Conservation (phyloP, 2,113 vertebrate genomes). For the Saccopteryx bilineata region DNA sequence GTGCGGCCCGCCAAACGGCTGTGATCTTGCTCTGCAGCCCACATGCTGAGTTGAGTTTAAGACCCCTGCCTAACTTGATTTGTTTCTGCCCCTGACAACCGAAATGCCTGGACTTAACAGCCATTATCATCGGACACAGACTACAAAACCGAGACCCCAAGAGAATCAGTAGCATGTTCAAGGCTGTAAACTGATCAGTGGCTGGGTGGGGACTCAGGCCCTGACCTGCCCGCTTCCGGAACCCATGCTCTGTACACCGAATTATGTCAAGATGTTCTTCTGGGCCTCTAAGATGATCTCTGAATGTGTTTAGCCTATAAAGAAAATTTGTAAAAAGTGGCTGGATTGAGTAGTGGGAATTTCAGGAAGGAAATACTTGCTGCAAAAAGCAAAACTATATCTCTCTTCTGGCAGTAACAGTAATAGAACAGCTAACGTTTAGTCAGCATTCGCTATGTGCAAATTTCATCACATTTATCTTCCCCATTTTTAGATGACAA, state of each 20-base stretch:
- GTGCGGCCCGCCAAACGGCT: no score
- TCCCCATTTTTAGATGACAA: slow-evolving; percentile 31
- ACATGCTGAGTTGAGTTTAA: no score
- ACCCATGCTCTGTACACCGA: background rate
- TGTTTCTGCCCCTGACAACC: background rate
- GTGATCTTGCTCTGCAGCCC: no score
- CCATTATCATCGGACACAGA: slow-evolving; percentile 15
- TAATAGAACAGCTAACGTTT: background rate
- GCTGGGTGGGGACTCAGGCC: background rate
- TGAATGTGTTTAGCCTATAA: slow-evolving; percentile 17
- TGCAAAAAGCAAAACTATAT: background rate
- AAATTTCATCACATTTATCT: background rate
- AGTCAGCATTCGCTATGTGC: background rate
- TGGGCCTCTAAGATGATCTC: background rate
- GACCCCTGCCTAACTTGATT: no score
- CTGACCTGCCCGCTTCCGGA: background rate
- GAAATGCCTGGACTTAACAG: slow-evolving; percentile 38
- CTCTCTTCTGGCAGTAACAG: background rate
- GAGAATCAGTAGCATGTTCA: background rate
- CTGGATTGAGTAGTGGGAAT: background rate
- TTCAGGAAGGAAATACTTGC: background rate
- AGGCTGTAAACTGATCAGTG: background rate
- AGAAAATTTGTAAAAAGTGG: slow-evolving; percentile 4
- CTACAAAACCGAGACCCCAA: background rate
- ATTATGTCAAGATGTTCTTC: slow-evolving; percentile 57